Conservation (phyloP, 2,113 vertebrate species). For the Spilogale gracilis region DNA sequence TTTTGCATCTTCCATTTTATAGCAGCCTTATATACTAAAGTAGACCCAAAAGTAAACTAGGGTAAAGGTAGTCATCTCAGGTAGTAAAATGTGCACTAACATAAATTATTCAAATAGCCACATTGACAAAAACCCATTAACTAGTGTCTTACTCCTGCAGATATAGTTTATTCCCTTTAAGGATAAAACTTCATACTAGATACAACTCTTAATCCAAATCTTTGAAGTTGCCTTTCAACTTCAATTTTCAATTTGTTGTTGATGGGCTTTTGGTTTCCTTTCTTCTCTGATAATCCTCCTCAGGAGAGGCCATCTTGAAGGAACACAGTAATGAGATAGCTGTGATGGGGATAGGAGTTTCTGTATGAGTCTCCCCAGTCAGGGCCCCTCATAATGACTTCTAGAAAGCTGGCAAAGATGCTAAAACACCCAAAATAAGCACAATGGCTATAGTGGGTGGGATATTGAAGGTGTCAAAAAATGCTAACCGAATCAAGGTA, state of each 20-base stretch:
- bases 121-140: background rate
- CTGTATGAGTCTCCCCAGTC: background rate
- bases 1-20: background rate
- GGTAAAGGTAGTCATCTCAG: background rate
- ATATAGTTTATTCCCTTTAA: background rate
- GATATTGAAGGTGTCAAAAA: background rate
- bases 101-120: background rate
- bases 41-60: background rate
- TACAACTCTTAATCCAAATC: background rate
- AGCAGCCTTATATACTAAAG: background rate
- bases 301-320: background rate
- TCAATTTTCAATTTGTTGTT: background rate
- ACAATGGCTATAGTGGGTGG: background rate
- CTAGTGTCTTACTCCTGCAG: background rate
- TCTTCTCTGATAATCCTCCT: background rate
- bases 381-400: background rate
- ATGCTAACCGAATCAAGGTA: background rate
- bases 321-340: background rate
- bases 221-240: background rate
- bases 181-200: background rate
- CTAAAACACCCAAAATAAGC: background rate
- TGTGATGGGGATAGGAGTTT: background rate
- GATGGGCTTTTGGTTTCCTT: background rate
- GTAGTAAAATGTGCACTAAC: background rate
- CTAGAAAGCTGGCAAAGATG: background rate